Evolutionary conservation across 2,888 invertebrate species (phyloP).

Genomic region (Cabera pusaria): DNA sequence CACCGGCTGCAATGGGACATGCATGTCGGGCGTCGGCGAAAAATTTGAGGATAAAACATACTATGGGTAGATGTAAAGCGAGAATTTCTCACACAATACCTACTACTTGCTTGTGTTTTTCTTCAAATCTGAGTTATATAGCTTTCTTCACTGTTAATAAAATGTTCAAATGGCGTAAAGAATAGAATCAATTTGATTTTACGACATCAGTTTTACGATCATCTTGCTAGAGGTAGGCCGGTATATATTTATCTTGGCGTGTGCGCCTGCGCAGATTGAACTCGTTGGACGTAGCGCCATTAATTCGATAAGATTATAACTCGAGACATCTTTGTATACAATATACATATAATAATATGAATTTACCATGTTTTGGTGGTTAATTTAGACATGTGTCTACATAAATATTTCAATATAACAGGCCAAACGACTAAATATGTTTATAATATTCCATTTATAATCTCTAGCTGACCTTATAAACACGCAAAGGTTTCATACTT

Average conservation of each 20-base stretch:
- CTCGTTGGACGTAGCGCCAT: slow-evolving; percentile 8
- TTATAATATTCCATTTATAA: not conserved
- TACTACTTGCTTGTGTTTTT: slow-evolving; percentile 1
- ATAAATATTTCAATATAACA: not conserved
- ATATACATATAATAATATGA: too few relatives aligned
- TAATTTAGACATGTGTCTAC: not conserved
- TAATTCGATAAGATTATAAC: slow-evolving; percentile 18
- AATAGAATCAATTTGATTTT: slow-evolving; percentile 16
- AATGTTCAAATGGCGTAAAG: slow-evolving; percentile 7
- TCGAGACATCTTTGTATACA: not conserved
- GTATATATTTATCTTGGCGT: too few relatives aligned
- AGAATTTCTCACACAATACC: too few relatives aligned
- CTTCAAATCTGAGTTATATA: slow-evolving; percentile 1
- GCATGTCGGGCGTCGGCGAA: too few relatives aligned
- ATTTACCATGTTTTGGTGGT: not conserved
- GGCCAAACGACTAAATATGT: slow-evolving; percentile 1
- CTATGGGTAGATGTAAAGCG: too few relatives aligned
- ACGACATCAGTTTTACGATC: slow-evolving; percentile 17
- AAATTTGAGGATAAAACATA: too few relatives aligned
- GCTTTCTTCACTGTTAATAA: slow-evolving; percentile 7
- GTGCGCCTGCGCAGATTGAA: too few relatives aligned
- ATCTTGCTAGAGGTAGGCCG: slow-evolving; percentile 1
- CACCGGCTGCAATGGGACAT: too few relatives aligned
- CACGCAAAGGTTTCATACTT: too few relatives aligned
- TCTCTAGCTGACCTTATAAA: too few relatives aligned